Evolutionary conservation across 2,888 invertebrate species (phyloP), one percentile per base, ranked within the genome.

Genomic region (Eupithecia subfuscata): DNA sequence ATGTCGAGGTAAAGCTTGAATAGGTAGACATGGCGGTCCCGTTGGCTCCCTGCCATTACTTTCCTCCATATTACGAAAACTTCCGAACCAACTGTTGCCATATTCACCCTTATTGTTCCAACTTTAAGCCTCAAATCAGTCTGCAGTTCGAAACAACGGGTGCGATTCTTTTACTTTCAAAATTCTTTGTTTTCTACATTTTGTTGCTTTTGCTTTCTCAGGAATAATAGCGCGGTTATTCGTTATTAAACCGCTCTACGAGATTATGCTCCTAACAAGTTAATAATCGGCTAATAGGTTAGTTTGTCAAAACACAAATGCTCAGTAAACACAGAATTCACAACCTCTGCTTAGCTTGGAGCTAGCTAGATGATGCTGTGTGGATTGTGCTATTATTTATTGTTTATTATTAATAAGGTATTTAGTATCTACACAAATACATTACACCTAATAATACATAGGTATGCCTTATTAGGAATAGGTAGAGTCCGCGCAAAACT

Each of bases 1-100:
- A 77, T 73, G 84, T 86, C 83, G 83, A 86, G 83, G 84, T 82
- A 85, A 86, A 85, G 85, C 86, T 86, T 83, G 82, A 77, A 82
- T 83, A 83, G 82, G 82, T 83, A 83, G 82, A 82, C 84, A 81
- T 82, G 81, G 73, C 79, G 83, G 84, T 85, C 83, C 86, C 88
- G 87, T 87, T 91, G 91, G 91, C 91, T 84, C 81, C 73, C 79
- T 79, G 90, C 91, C 91, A 91, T 89, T 87, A 88, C 84, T 84
- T 86, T 83, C 86, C 82, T 80, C 85, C 87, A 86, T 91, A 91
- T 91, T 90, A 89, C 86, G 86, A 87, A 90, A 92, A 91, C 88
- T 91, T 89, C 78, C 25, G 80, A 82, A 83, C 80, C 77, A 81
- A 80, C 82, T 82, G 84, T 82, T 85, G 80, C 85, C 74, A 87